Evolutionary conservation across 2,113 vertebrate genomes (phyloP).

Genomic region (Urocolius indicus): DNA sequence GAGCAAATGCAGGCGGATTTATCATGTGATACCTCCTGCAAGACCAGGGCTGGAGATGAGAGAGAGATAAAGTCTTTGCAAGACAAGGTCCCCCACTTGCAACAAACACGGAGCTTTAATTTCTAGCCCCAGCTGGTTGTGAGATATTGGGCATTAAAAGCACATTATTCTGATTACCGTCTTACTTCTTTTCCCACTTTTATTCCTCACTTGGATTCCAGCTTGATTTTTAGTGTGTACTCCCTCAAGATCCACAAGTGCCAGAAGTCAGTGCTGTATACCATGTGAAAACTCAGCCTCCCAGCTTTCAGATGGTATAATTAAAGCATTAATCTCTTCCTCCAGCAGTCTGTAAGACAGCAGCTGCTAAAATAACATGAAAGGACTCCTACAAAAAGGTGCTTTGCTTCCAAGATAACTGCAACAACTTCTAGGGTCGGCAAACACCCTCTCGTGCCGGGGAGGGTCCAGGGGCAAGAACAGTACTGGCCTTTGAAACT

Average conservation of each 20-base stretch:
- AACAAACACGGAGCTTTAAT: slow-evolving; percentile 14
- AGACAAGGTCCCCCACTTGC: slow-evolving; percentile 2
- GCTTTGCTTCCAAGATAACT: not conserved
- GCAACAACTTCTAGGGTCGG: not conserved
- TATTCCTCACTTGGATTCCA: slow-evolving; percentile 58
- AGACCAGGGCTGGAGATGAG: not conserved
- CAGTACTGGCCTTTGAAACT: slow-evolving; percentile 43
- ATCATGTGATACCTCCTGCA: accelerated
- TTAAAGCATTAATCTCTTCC: slow-evolving; percentile 76
- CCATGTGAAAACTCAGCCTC: slow-evolving; percentile 40
- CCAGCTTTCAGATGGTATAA: slow-evolving; percentile 59
- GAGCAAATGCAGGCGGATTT: not conserved
- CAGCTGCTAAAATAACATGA: slow-evolving; percentile 54
- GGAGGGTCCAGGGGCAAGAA: not conserved
- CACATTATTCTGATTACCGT: slow-evolving; percentile 61
- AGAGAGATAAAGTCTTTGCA: not conserved
- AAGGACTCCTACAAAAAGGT: not conserved
- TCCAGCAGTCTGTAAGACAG: slow-evolving; percentile 55
- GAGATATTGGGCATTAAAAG: slow-evolving; percentile 70
- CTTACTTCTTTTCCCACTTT: slow-evolving; percentile 49
- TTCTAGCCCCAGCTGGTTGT: slow-evolving; percentile 61
- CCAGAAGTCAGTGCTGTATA: slow-evolving; percentile 56
- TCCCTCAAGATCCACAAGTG: slow-evolving; percentile 64
- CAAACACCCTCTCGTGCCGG: not conserved
- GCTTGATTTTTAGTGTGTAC: slow-evolving; percentile 47